Percentiles rank a stretch among this genome's conserved stretches.
phyloP scores from a whole-genome alignment of 2,888 invertebrate species.

The Hypomecis punctinalis region DNA sequence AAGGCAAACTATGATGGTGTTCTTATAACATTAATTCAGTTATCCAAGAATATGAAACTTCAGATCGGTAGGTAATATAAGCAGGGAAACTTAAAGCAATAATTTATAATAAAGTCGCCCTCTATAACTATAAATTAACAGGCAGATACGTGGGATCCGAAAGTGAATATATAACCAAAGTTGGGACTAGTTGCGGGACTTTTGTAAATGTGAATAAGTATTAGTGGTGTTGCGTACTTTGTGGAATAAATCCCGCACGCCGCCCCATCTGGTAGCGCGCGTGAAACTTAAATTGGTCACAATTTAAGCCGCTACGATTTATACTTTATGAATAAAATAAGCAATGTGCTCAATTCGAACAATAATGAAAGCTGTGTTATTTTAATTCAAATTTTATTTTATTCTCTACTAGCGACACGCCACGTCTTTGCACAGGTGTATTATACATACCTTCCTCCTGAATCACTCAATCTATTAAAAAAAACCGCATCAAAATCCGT shows the following conservation, averaged over 20 bases:
- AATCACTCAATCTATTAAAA: no score
- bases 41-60: not conserved
- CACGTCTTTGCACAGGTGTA: no score
- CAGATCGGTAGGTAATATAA: not conserved
- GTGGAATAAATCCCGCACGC: slow-evolving; percentile 36
- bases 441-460: no score
- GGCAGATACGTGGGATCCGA: slow-evolving; percentile 31
- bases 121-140: slow-evolving; percentile 48
- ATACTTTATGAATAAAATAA: slow-evolving; percentile 18
- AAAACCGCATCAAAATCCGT: no score
- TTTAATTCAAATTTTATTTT: no score
- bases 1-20: no score
- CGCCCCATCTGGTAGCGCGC: slow-evolving; percentile 35
- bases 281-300: slow-evolving; percentile 38
- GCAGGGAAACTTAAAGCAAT: slow-evolving; percentile 10
- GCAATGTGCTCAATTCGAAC: slow-evolving; percentile 1
- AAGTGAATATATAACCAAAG: slow-evolving; percentile 32
- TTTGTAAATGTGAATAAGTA: slow-evolving; percentile 36
- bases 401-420: no score
- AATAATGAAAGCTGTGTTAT: slow-evolving; percentile 4
- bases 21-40: not conserved
- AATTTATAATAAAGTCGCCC: slow-evolving; percentile 15
- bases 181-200: slow-evolving; percentile 30
- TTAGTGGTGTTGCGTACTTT: slow-evolving; percentile 31
- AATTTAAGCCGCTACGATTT: slow-evolving; percentile 30